These are phyloP conservation scores for Hipparchia sbordonii DNA, from an alignment of 2,888 invertebrate genomes.

Conservation along the genomic window DNA sequence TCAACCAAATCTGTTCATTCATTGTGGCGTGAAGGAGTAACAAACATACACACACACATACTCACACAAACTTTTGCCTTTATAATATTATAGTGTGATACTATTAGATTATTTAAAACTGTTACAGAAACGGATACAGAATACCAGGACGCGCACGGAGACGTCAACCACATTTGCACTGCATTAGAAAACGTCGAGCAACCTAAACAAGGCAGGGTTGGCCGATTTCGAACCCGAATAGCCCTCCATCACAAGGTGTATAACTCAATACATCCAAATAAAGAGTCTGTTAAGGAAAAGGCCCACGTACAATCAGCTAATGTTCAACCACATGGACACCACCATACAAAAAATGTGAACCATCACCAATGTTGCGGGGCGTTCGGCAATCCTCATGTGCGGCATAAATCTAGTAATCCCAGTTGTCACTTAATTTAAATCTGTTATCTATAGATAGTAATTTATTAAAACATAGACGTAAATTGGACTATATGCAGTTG, in stretches of 20 bases:
- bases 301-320: constrained; percentile 44
- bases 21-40: no score
- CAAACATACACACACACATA: no score
- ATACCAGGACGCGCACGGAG: constrained; percentile 66
- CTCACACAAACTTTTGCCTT: no score
- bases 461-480: constrained; percentile 6
- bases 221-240: constrained; percentile 68
- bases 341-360: constrained; percentile 72
- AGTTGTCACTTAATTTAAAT: constrained; percentile 70
- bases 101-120: not conserved
- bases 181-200: constrained; percentile 54
- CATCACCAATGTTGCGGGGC: constrained; percentile 80
- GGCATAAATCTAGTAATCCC: constrained; percentile 71
- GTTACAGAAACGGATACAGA: constrained; percentile 71
- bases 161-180: constrained; percentile 55
- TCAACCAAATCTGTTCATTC: no score
- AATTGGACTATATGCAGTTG: not conserved
- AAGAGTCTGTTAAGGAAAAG: constrained; percentile 53
- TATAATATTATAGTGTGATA: no score
- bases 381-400: constrained; percentile 75
- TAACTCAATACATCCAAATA: constrained; percentile 52
- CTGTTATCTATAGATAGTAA: constrained; percentile 10
- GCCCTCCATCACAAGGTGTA: constrained; percentile 67
- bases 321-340: constrained; percentile 71
- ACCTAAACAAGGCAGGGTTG: constrained; percentile 67